These are phyloP conservation scores for Unio delphinus DNA, from an alignment of 2,888 invertebrate species.

Conservation along the genomic window DNA sequence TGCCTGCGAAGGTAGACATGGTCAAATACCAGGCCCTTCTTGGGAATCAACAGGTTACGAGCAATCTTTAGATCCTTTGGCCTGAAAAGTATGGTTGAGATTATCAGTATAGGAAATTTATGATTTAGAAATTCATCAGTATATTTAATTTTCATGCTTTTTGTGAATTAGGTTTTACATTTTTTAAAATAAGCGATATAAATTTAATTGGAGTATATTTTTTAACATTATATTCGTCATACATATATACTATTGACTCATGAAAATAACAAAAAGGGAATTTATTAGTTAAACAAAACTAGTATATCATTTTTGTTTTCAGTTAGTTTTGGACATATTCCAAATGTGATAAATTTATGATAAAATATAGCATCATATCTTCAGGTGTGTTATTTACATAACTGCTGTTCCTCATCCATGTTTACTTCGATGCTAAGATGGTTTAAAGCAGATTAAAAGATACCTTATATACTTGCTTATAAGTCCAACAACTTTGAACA, in stretches of 20 bases:
- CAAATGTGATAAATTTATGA: no score
- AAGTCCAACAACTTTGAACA: no score
- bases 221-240: neutral
- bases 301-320: neutral
- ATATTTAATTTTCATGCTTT: constrained; percentile 1
- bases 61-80: constrained; percentile 68
- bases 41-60: constrained; percentile 65
- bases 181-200: neutral
- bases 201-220: neutral
- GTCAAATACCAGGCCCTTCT: constrained; percentile 67
- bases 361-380: no score
- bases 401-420: no score
- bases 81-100: constrained; percentile 37
- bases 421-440: no score
- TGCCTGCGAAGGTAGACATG: constrained; percentile 64
- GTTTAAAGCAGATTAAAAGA: no score
- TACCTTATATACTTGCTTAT: no score
- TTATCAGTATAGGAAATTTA: neutral
- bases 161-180: neutral
- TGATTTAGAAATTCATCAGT: neutral
- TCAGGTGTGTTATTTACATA: no score
- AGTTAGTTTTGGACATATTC: no score
- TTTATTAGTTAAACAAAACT: neutral
- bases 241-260: neutral
- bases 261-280: neutral